phyloP scores from a whole-genome alignment of 2,113 vertebrate genomes.

The Indri indri region DNA sequence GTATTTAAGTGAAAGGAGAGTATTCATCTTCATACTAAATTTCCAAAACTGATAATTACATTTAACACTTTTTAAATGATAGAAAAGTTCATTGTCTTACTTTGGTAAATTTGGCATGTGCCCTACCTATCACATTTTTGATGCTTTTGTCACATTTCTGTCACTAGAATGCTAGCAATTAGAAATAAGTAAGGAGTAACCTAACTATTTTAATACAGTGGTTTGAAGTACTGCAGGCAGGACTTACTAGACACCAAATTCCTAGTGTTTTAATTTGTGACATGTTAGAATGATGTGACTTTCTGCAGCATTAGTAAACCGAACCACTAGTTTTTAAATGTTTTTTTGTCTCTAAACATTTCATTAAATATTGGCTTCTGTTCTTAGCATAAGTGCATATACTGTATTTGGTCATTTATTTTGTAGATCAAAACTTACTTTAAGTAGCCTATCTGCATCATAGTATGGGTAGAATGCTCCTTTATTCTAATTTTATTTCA shows the following conservation, averaged over 20 bases:
- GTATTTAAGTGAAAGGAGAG: conserved; percentile 29
- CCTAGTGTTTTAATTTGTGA: not conserved
- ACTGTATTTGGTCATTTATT: conserved; percentile 47
- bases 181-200: conserved; percentile 37
- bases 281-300: not conserved
- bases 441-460: conserved; percentile 54
- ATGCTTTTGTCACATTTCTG: not conserved
- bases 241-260: conserved; percentile 23
- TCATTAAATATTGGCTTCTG: conserved; percentile 72
- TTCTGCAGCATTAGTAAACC: not conserved
- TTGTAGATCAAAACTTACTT: conserved; percentile 64
- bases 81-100: conserved; percentile 21
- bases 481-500: conserved; percentile 48
- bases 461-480: conserved; percentile 39
- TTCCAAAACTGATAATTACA: conserved; percentile 50
- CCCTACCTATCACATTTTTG: not conserved
- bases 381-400: conserved; percentile 58
- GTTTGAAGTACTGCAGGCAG: conserved; percentile 40
- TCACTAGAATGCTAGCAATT: conserved; percentile 34
- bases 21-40: conserved; percentile 25
- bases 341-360: conserved; percentile 51
- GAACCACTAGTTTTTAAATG: conserved; percentile 35
- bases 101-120: conserved; percentile 13
- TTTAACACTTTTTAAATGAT: not conserved
- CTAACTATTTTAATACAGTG: not conserved